Conservation (phyloP, 37 sponge, comb jelly and placozoan species). For the Lycopodina hypogea region DNA sequence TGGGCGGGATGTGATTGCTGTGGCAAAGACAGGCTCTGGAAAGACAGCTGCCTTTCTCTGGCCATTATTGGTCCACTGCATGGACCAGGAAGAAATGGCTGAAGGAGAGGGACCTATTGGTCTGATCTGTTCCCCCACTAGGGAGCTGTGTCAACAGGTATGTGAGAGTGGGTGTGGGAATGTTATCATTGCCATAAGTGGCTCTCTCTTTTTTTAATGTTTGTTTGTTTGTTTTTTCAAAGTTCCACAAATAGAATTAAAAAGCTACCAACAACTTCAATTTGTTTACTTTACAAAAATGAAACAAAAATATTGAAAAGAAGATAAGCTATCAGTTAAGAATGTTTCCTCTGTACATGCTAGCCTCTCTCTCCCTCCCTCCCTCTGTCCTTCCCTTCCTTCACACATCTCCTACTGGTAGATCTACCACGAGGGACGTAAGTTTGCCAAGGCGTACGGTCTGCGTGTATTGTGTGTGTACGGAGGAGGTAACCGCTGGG, state of each 20-base stretch:
- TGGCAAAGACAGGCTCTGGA: conserved; percentile 97
- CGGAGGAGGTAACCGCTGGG: conserved; percentile 94
- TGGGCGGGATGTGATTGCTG: conserved; percentile 94
- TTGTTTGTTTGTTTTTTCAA: no score
- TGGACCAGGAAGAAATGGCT: conserved; percentile 90
- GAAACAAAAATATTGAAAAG: no score
- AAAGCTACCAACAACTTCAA: no score
- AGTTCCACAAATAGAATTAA: no score
- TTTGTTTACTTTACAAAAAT: no score
- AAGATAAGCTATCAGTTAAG: no score
- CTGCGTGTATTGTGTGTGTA: conserved; percentile 80
- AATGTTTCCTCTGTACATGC: no score
- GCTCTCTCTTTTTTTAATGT: no score
- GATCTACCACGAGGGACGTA: conserved; percentile 90
- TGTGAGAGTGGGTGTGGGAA: neutral
- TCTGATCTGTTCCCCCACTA: conserved; percentile 91
- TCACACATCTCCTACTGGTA: no score
- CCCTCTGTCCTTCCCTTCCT: no score
- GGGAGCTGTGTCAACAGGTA: conserved; percentile 98
- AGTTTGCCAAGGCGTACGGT: conserved; percentile 85
- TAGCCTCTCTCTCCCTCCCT: no score
- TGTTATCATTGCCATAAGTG: neutral
- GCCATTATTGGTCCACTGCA: conserved; percentile 86
- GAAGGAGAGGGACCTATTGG: conserved; percentile 98
- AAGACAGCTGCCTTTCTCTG: conserved; percentile 93